Conservation (phyloP, 2,113 vertebrate species). For the Scortum barcoo region DNA sequence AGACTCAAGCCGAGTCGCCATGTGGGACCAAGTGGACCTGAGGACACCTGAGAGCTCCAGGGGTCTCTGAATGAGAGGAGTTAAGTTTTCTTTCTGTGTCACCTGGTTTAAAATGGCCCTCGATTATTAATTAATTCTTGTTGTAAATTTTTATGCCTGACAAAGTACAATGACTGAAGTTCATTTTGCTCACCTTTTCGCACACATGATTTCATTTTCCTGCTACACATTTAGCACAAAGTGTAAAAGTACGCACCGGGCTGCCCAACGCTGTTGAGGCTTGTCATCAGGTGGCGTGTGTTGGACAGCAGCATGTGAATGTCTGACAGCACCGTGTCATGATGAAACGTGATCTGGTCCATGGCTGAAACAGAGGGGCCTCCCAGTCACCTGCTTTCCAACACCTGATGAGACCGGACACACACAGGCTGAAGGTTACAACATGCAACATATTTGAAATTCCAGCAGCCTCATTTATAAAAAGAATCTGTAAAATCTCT, state of each 20-base stretch:
- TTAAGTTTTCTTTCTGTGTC: too few species aligned
- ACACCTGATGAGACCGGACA: background rate
- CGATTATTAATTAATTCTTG: too few species aligned
- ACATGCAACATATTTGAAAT: too few species aligned
- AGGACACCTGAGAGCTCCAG: too few species aligned
- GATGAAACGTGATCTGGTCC: conserved; percentile 62
- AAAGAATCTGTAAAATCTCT: background rate
- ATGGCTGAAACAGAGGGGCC: conserved; percentile 37
- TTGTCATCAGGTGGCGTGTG: conserved; percentile 48
- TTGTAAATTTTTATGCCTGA: too few species aligned
- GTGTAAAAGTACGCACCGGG: conserved; percentile 60
- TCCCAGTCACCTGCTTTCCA: background rate
- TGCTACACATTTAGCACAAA: background rate
- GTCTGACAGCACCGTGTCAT: conserved; percentile 75
- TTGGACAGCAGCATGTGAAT: conserved; percentile 66
- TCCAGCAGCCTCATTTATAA: background rate
- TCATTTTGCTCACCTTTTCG: too few species aligned
- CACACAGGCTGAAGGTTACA: background rate
- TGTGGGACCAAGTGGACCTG: too few species aligned
- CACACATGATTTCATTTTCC: too few species aligned
- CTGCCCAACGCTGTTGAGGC: conserved; percentile 65
- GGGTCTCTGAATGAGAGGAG: too few species aligned
- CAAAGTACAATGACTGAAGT: too few species aligned
- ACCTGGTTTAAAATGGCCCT: too few species aligned
- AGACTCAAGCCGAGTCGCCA: too few species aligned